Evolutionary conservation across 2,797 vertebrate species (phyloP), one percentile per base, ranked within the genome.

Genomic region (Coranthus polyacanthus): DNA sequence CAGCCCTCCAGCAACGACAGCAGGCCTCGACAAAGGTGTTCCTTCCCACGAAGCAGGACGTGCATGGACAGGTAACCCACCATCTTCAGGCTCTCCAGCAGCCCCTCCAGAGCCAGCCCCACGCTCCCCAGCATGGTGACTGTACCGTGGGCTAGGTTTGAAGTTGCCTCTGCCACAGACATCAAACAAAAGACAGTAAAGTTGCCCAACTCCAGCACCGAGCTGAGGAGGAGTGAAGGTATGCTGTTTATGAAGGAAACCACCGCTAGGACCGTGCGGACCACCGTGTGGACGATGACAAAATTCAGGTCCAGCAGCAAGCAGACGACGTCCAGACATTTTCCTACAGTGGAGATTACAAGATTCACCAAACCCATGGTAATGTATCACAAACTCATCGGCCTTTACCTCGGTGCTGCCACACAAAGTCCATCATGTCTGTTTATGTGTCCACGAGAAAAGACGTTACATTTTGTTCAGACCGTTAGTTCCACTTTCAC

Each of bases 231-330:
- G 2, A 95, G 85, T n/a, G 82, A 65, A 3, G 97, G 97, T 17
- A 98, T 82, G 87, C 79, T 91, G 88, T 74, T 88, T 29, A 95
- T 59, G 16, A 97, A 93, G 44, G 90, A 21, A 8, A 96, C n/a
- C 0, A 94, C 81, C 71, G 93, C 92, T 21, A 94, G 76, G 51
- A 96, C 32, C 0, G 89, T 78, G 21, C 93, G 92, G 22, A 99
- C 87, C 42, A 96, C 53, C 3, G 92, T 94, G 75, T 95, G 96
- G 29, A 98, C 95, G 6, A 99, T 67, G 75, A 96, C 73, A 43
- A 97, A 98, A 73, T 98, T 96, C 46, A 98, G 41, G 73, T 98
- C 97, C 89, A 99, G 79, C 61, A 98, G 58, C 21, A 99, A 81
- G 2, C 93, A 86, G 1, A 86, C 46, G 1, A 86, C 61, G 57